phyloP scores from a whole-genome alignment of 2,797 vertebrate species.

The Sebastes vulpes region DNA sequence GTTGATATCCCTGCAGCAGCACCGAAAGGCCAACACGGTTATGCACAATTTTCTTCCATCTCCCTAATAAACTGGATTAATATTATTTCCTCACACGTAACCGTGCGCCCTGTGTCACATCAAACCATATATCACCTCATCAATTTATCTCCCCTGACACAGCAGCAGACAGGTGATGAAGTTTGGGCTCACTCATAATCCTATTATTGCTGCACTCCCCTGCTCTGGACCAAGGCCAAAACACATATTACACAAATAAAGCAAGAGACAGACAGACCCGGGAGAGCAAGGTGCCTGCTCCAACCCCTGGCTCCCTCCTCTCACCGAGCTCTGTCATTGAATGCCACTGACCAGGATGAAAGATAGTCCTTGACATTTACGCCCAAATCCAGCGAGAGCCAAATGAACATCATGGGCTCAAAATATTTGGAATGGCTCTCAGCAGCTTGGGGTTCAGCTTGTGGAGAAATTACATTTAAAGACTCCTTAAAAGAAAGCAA shows the following conservation, averaged over 20 bases:
- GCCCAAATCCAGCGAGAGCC: slow-evolving; percentile 26
- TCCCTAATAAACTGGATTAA: slow-evolving; percentile 40
- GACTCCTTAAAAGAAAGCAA: neutral
- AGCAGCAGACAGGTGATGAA: slow-evolving; percentile 74
- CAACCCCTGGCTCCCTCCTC: slow-evolving; percentile 25
- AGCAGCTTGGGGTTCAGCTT: neutral
- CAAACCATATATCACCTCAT: slow-evolving; percentile 60
- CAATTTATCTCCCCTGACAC: slow-evolving; percentile 65
- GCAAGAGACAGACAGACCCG: slow-evolving; percentile 62
- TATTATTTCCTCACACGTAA: slow-evolving; percentile 27
- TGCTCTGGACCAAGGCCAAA: slow-evolving; percentile 80
- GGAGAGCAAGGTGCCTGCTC: slow-evolving; percentile 19
- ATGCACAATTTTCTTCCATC: slow-evolving; percentile 38
- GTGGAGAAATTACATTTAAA: neutral
- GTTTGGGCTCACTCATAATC: slow-evolving; percentile 78
- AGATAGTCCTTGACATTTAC: slow-evolving; percentile 58
- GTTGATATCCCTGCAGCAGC: neutral
- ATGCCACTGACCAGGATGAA: slow-evolving; percentile 37
- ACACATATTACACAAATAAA: slow-evolving; percentile 83
- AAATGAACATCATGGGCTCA: slow-evolving; percentile 19
- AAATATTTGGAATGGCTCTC: slow-evolving; percentile 11
- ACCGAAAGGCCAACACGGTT: neutral
- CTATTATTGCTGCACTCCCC: slow-evolving; percentile 70
- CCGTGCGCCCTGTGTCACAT: slow-evolving; percentile 26
- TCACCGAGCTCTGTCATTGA: slow-evolving; percentile 19